phyloP scores from a whole-genome alignment of 1,140 invertebrate species.

The Saccostrea echinata region DNA sequence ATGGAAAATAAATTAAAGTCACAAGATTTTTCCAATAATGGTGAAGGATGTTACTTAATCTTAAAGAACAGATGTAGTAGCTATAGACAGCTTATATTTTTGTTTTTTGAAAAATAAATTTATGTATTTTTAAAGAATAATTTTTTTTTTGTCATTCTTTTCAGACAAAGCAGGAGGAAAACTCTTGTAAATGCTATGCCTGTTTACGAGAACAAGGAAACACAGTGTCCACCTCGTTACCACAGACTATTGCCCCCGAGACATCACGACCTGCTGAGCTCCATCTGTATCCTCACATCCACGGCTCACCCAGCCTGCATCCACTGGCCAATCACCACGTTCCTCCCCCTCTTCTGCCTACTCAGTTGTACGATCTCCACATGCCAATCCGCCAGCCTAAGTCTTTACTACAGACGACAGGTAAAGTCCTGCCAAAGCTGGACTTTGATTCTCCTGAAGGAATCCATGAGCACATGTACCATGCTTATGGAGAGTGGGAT shows the following conservation, averaged over 20 bases:
- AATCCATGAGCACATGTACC: constrained; percentile 76
- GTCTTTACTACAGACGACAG: constrained; percentile 63
- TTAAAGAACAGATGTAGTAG: no score
- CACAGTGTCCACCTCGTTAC: constrained; percentile 73
- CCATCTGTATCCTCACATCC: constrained; percentile 80
- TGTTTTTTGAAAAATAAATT: no score
- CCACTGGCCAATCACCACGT: constrained; percentile 59
- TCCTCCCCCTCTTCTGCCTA: constrained; percentile 71
- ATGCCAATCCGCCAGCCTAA: constrained; percentile 65
- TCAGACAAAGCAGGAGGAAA: constrained; percentile 69
- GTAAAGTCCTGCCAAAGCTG: constrained; percentile 71
- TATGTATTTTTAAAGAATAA: no score
- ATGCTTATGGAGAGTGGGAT: constrained; percentile 78
- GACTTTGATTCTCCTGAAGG: constrained; percentile 73
- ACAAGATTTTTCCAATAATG: no score
- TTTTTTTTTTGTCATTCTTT: not conserved
- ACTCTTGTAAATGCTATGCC: constrained; percentile 78
- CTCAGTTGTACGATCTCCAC: constrained; percentile 77
- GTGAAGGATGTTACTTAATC: no score
- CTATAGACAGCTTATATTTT: no score
- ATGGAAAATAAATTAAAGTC: no score
- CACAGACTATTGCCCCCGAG: constrained; percentile 69
- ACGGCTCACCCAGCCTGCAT: constrained; percentile 75
- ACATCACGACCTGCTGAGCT: constrained; percentile 73
- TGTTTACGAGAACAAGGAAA: constrained; percentile 77